These are phyloP conservation scores for Manis javanica DNA, from an alignment of 2,797 vertebrate genomes.

Conservation along the genomic window DNA sequence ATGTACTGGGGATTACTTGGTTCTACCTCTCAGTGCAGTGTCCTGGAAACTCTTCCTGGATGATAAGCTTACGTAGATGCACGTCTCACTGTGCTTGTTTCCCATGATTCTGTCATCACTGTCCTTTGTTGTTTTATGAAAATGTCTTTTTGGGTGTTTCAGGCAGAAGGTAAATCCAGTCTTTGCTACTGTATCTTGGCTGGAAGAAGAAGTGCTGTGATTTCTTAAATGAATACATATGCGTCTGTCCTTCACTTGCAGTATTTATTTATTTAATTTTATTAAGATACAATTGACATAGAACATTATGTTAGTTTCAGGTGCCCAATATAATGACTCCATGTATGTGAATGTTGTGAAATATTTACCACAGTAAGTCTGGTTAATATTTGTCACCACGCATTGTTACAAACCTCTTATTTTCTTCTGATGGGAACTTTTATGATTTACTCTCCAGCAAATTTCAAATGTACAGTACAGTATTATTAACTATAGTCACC, in stretches of 20 bases:
- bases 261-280: no score
- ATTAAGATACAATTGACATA: no score
- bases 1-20: neutral
- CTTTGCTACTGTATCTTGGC: neutral
- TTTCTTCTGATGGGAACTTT: no score
- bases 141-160: neutral
- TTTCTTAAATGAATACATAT: neutral
- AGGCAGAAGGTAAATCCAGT: neutral
- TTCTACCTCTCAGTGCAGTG: neutral
- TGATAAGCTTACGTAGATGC: fast-evolving
- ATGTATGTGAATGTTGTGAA: no score
- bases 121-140: neutral
- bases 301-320: no score
- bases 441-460: no score
- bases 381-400: no score
- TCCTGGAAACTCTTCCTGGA: neutral
- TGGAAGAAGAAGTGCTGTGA: neutral
- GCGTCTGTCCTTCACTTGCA: neutral
- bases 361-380: no score
- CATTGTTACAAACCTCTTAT: no score
- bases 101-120: neutral
- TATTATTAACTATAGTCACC: no score
- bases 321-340: no score
- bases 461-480: no score
- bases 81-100: neutral